phyloP scores from a whole-genome alignment of 2,888 invertebrate species.

The Drosophila pseudotalamancana region DNA sequence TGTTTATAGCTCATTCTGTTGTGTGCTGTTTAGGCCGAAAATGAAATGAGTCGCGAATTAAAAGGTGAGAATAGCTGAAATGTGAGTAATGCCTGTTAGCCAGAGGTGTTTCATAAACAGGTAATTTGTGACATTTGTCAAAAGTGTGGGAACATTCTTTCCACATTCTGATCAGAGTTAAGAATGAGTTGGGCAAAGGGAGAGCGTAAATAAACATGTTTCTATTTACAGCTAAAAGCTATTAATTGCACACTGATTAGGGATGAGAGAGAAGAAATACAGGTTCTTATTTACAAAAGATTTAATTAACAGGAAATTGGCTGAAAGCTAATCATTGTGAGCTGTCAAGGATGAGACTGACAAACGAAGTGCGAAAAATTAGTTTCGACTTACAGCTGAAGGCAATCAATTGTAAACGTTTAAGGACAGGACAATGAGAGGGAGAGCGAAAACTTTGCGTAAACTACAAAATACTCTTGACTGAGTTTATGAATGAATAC shows the following conservation, averaged over 20 bases:
- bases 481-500: not conserved
- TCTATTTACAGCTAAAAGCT: not conserved
- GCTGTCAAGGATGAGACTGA: not conserved
- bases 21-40: constrained; percentile 18
- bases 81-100: constrained; percentile 6
- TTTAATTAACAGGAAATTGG: constrained; percentile 10
- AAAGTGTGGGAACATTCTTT: not conserved
- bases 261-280: not conserved
- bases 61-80: constrained; percentile 2
- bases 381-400: constrained; percentile 3
- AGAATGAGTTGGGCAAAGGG: not conserved
- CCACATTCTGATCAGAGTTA: no score
- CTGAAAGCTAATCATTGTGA: constrained; percentile 7
- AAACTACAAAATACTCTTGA: no score
- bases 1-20: no score
- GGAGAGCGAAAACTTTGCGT: not conserved
- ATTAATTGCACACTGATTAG: constrained; percentile 1
- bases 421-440: not conserved
- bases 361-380: constrained; percentile 6
- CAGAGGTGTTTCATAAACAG: not conserved
- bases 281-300: not conserved
- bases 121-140: not conserved
- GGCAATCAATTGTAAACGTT: not conserved
- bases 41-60: constrained; percentile 23
- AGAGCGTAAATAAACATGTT: not conserved